Evolutionary conservation across 2,113 vertebrate genomes (phyloP).

Genomic region (Pycnonotus jocosus): DNA sequence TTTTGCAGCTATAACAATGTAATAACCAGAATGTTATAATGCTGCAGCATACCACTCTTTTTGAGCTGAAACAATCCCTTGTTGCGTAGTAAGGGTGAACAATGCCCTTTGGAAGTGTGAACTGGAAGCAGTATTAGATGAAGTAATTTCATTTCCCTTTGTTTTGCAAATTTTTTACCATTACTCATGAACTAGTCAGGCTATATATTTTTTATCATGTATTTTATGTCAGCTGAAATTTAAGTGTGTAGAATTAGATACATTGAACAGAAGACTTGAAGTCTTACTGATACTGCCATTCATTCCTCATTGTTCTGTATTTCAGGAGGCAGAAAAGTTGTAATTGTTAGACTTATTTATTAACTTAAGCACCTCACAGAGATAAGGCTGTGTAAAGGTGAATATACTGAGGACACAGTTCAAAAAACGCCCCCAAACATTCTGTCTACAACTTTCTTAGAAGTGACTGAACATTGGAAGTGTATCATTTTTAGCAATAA

Average conservation of each 20-base stretch:
- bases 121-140: background rate
- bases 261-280: background rate
- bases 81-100: background rate
- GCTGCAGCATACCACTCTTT: background rate
- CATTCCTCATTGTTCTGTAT: background rate
- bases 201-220: background rate
- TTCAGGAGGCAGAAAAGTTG: background rate
- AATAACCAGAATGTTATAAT: background rate
- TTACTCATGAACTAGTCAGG: background rate
- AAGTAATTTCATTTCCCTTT: background rate
- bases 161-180: background rate
- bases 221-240: background rate
- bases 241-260: background rate
- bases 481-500: background rate
- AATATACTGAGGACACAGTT: background rate
- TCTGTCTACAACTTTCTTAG: background rate
- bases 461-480: background rate
- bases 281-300: background rate
- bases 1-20: background rate
- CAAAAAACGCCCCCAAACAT: rapidly evolving
- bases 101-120: background rate
- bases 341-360: background rate
- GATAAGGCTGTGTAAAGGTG: background rate
- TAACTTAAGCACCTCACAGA: background rate
- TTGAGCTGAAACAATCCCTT: background rate